Conservation (phyloP, 2,113 vertebrate genomes). For the Physeter macrocephalus region DNA sequence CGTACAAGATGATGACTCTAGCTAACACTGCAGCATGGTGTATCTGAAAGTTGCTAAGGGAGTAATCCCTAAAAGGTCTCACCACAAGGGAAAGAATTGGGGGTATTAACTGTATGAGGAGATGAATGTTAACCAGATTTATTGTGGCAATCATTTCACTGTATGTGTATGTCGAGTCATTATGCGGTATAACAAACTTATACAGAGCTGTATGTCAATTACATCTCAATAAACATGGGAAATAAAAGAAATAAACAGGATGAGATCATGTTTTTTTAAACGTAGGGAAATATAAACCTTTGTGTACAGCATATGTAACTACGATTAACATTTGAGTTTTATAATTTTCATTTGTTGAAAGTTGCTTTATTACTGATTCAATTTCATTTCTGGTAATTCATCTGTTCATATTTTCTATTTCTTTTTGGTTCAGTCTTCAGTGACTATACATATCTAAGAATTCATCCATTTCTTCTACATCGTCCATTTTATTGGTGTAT, state of each 20-base stretch:
- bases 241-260: neutral
- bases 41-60: neutral
- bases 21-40: neutral
- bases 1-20: neutral
- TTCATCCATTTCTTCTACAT: neutral
- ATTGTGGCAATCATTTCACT: neutral
- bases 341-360: neutral
- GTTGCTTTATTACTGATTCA: neutral
- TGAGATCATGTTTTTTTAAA: neutral
- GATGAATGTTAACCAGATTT: neutral
- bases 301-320: neutral
- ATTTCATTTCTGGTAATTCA: neutral
- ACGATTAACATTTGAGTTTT: neutral
- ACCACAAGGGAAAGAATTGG: neutral
- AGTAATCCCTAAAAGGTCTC: neutral
- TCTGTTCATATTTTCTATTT: neutral
- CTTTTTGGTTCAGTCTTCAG: neutral
- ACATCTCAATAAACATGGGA: neutral
- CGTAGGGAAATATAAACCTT: neutral
- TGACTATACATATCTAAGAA: neutral
- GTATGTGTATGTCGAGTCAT: neutral
- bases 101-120: neutral
- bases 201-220: neutral
- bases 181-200: neutral
- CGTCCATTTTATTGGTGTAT: neutral